phyloP scores from a whole-genome alignment of 1,140 invertebrate species.

The Whitmania pigra region DNA sequence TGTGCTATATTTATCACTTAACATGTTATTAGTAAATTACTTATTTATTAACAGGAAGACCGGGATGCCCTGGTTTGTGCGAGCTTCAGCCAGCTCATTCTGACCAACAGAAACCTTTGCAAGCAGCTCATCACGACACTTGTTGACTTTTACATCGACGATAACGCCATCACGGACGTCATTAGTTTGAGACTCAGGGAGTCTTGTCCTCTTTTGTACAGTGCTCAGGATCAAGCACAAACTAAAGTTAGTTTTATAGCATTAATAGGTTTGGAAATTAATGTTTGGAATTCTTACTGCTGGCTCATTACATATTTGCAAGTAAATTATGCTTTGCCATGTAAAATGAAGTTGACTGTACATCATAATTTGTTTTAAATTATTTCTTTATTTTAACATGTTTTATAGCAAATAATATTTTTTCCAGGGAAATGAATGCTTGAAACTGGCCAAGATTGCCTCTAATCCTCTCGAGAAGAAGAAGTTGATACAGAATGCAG shows the following conservation, averaged over 20 bases:
- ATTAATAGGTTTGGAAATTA: no score
- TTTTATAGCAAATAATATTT: not conserved
- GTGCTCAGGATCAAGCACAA: conserved; percentile 84
- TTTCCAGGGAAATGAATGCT: conserved; percentile 19
- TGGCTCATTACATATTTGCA: no score
- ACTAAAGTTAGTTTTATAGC: conserved; percentile 56
- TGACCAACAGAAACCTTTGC: conserved; percentile 3
- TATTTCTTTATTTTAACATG: no score
- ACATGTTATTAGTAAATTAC: no score
- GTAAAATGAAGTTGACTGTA: no score
- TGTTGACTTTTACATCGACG: conserved; percentile 64
- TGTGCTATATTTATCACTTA: no score
- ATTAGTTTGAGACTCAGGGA: conserved; percentile 76
- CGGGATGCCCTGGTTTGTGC: not conserved
- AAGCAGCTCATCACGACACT: conserved; percentile 41
- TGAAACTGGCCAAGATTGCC: conserved; percentile 2
- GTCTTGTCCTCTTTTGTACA: conserved; percentile 82
- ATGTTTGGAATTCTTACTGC: no score
- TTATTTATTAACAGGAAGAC: no score
- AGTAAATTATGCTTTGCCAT: no score
- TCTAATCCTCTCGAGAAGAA: no score
- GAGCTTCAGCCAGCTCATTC: not conserved
- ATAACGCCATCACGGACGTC: conserved; percentile 82
- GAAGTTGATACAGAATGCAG: no score
- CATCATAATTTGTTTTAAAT: no score